phyloP scores from a whole-genome alignment of 2,113 vertebrate species.

The Garra rufa region DNA sequence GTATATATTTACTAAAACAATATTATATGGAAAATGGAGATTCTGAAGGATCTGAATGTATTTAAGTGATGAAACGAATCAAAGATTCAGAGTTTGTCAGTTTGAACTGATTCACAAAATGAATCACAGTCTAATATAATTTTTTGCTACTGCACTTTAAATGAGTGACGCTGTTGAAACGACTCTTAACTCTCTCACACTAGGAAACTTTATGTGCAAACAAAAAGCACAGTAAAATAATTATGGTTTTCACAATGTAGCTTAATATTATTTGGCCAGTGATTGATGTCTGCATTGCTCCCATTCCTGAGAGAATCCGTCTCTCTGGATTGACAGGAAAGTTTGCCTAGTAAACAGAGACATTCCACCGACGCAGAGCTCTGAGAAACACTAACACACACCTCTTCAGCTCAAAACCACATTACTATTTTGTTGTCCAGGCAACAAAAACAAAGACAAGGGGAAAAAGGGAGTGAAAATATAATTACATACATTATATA shows the following conservation, averaged over 20 bases:
- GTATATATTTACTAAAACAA: background rate
- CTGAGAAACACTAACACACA: background rate
- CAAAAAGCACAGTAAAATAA: background rate
- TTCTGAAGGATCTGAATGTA: background rate
- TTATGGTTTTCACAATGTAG: background rate
- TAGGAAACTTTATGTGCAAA: background rate
- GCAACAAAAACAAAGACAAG: background rate
- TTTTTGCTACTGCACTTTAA: background rate
- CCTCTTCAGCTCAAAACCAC: background rate
- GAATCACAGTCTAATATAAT: background rate
- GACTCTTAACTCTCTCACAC: background rate
- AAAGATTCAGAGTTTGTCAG: background rate
- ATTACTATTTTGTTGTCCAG: background rate
- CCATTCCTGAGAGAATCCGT: constrained; percentile 27
- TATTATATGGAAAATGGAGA: background rate
- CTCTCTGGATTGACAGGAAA: constrained; percentile 59
- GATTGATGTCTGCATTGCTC: constrained; percentile 17
- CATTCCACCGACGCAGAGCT: constrained; percentile 27
- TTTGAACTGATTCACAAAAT: background rate
- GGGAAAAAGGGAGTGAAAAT: background rate
- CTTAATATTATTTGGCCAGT: background rate
- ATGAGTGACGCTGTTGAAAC: background rate
- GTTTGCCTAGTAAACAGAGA: constrained; percentile 57
- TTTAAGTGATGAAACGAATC: background rate
- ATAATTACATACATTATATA: too few relatives aligned